phyloP scores from a whole-genome alignment of 2,113 vertebrate species.

The Passer domesticus region DNA sequence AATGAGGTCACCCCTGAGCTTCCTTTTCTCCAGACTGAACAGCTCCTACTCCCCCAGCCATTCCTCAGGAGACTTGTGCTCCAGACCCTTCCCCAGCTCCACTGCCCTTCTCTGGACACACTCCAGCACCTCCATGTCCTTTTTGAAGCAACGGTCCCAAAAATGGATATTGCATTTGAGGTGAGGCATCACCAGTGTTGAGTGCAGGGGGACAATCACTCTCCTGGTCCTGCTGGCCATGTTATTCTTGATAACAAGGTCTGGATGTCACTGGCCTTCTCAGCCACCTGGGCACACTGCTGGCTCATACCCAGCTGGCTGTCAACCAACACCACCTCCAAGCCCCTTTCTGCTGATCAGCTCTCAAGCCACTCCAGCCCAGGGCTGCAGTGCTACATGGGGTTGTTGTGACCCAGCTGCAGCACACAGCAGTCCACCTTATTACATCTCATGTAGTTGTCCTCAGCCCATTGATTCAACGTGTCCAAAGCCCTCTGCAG shows the following conservation, averaged over 20 bases:
- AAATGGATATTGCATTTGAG: background rate
- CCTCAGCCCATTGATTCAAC: background rate
- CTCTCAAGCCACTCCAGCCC: background rate
- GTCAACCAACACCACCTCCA: background rate
- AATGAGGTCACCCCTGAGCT: background rate
- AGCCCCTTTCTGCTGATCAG: background rate
- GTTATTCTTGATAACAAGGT: background rate
- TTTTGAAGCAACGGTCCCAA: fast-evolving
- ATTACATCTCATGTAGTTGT: background rate
- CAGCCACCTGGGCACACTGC: background rate
- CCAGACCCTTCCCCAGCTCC: background rate
- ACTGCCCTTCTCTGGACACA: background rate
- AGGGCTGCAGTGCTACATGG: background rate
- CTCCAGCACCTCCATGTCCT: background rate
- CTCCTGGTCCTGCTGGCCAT: background rate
- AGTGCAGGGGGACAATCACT: background rate
- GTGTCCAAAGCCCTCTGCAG: background rate
- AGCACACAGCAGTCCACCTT: background rate
- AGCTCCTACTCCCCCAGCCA: background rate
- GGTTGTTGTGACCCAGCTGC: background rate
- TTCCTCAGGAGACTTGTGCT: background rate
- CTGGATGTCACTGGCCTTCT: background rate
- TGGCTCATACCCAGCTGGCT: background rate
- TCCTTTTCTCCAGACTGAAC: background rate
- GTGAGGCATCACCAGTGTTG: fast-evolving